Evolutionary conservation across 2,113 vertebrate species (phyloP).

Genomic region (Crotalus viridis): DNA sequence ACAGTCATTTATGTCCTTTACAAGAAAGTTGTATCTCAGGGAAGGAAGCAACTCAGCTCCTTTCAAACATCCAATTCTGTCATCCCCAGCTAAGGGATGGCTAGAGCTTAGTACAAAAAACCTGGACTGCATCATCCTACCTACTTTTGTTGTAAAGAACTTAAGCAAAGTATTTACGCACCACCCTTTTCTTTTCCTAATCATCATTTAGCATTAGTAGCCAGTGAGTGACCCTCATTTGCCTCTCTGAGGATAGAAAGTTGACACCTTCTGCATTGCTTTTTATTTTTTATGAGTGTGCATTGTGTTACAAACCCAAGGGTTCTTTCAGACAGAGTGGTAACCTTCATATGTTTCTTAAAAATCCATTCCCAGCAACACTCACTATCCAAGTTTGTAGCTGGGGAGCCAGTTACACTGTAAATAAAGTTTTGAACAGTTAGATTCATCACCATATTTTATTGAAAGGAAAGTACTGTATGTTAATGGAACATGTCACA

Average conservation of each 20-base stretch:
- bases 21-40: not conserved
- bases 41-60: not conserved
- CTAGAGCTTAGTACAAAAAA: not conserved
- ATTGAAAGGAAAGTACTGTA: not conserved
- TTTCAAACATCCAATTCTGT: not conserved
- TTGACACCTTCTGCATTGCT: not conserved
- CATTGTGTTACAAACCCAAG: not conserved
- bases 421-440: not conserved
- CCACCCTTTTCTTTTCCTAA: not conserved
- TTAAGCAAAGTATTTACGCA: not conserved
- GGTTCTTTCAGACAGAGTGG: not conserved
- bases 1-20: too few species aligned
- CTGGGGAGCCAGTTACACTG: rapidly evolving
- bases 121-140: not conserved
- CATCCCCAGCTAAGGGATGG: not conserved
- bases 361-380: not conserved
- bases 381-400: not conserved
- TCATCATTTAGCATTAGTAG: not conserved
- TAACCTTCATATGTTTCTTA: not conserved
- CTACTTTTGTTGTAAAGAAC: not conserved
- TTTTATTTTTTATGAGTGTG: not conserved
- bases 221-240: not conserved
- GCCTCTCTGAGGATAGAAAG: not conserved
- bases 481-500: rapidly evolving
- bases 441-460: not conserved